Evolutionary conservation across 1,140 invertebrate genomes (phyloP).

Genomic region (Tetramorium alpestre): DNA sequence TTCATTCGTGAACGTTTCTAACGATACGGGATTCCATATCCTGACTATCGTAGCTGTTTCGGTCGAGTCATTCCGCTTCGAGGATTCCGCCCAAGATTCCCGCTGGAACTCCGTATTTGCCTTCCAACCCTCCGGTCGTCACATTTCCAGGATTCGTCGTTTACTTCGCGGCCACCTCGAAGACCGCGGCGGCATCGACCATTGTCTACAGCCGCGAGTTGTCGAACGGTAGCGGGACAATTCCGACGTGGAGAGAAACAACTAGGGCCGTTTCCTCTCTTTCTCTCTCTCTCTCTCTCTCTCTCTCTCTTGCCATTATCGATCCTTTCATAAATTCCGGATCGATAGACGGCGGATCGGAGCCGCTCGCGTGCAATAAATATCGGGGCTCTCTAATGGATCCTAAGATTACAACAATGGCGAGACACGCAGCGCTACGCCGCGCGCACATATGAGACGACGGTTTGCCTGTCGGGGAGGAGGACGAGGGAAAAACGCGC

Average conservation of each 20-base stretch:
- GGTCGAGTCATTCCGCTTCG: too few species aligned
- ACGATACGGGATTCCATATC: too few species aligned
- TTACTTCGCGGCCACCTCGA: neutral
- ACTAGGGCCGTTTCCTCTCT: too few species aligned
- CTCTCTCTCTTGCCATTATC: neutral
- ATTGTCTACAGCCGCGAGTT: neutral
- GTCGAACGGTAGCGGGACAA: neutral
- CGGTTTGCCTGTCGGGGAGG: neutral
- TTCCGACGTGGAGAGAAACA: neutral
- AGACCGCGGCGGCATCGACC: neutral
- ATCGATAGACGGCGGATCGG: neutral
- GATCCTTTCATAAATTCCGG: neutral
- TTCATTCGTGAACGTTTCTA: too few species aligned
- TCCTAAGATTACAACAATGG: constrained; percentile 21
- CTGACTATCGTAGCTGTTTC: too few species aligned
- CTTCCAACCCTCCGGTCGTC: neutral
- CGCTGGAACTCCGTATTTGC: neutral
- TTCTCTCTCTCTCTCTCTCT: too few species aligned
- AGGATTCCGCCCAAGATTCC: neutral
- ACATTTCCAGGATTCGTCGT: neutral
- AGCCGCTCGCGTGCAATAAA: constrained; percentile 22
- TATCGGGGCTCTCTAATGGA: constrained; percentile 32
- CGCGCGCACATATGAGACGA: neutral
- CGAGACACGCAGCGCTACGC: neutral
- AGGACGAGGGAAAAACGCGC: neutral